Base-by-base conservation (phyloP, 2,113 vertebrate species). In the Etheostoma spectabile region DNA sequence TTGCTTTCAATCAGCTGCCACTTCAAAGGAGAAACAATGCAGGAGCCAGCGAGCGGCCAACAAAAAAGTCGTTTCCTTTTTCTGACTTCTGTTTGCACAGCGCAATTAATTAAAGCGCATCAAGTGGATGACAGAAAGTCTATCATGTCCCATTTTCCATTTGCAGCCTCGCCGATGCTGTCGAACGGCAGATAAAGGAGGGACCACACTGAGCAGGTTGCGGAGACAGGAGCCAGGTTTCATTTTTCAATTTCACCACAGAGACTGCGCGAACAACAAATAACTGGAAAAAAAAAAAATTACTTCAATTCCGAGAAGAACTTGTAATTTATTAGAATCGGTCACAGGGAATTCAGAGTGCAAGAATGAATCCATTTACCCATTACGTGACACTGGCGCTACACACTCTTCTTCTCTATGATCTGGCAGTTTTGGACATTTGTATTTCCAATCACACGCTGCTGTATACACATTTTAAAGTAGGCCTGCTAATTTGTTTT, bases 61-160 rank as follows among this genome's bases (percentile, higher is more conserved):
- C 33, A 57, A 15, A 42, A 71, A 88, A 81, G 66, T 48, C 79
- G 60, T 3, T 65, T 69, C 77, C n/a, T n/a, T 77, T 75, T 66
- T 74, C 12, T 8, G 30, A 66, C 67, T 89, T 82, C 52, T 72
- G 52, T 85, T 69, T 48, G n/a, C n/a, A n/a, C n/a, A n/a, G n/a
- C n/a, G 62, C 68, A 90, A 90, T 92, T 93, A 92, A 91, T 83
- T 77, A 88, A 84, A 83, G 83, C 45, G 33, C 61, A 75, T 89
- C 74, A 74, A 55, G 76, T 63, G 59, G 30, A 82, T 83, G 86
- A 87, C 88, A 89, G 86, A 79, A 62, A 76, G 79, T 91, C 83
- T 53, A 77, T 88, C 82, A 79, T 75, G 33, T 73, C 56, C 70
- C 69, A 62, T 60, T 82, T 85, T 76, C n/a, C 72, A 68, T 66